Evolutionary conservation across 1,140 invertebrate genomes (phyloP), one percentile per base, ranked within the genome.

Genomic region (Drosophila auraria): DNA sequence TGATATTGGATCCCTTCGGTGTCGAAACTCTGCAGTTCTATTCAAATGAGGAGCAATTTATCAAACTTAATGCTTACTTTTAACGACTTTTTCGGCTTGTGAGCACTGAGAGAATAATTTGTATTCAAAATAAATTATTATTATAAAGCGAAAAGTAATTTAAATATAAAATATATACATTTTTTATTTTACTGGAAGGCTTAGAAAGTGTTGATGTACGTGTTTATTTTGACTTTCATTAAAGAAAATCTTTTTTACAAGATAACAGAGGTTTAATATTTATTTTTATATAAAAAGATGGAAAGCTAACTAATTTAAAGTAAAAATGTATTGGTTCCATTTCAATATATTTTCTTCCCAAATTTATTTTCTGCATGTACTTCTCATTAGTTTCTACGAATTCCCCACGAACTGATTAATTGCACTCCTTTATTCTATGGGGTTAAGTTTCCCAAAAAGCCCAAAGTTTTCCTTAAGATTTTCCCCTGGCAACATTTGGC

Each of bases 351-450:
- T 20, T 25, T 17, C 25, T 40, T 15, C 2, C 3, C 27, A 7
- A 36, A 20, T 4, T 8, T 5, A 11, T 47, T 40, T 5, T 3
- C 63, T 23, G 2, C 15, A 38, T 38, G 47, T 38, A 72, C 7
- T 59, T 58, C 47, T 38, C 69, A 73, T 73, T 73, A 73, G 70
- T 73, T 73, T 61, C 23, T 30, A 58, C 30, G 27, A 7, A 45
- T 45, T 53, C 30, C 49, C 49, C 42, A 72, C 59, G 14, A 64
- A 71, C 70, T 73, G 70, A 73, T 73, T 73, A 73, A 73, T 73
- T 73, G 47, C 27, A 25, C 25, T 61, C 36, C 50, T 68, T 68
- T 42, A 54, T 58, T 49, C 40, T 25, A 27, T 11, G 45, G 9
- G 9, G 40, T 20, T 30, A 47, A 51, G 23, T 51, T 42, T 2